These are phyloP conservation scores for Microcebus murinus DNA, from an alignment of 2,113 vertebrate species.

Conservation along the genomic window DNA sequence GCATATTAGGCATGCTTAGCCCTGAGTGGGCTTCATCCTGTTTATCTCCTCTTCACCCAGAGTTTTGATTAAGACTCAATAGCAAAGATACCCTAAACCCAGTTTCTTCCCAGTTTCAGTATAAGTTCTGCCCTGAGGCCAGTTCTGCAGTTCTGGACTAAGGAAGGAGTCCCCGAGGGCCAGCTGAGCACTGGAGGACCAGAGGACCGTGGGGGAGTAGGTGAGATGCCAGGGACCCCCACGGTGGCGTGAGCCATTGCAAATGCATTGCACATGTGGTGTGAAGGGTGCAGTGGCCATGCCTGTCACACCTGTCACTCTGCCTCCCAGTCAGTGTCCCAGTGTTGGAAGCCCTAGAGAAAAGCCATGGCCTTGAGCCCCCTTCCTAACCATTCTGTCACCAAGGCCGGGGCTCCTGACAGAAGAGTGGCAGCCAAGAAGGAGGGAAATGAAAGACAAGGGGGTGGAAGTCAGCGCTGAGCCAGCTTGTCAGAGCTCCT, in stretches of 20 bases:
- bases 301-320: constrained; percentile 57
- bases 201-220: no score
- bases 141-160: background rate
- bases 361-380: background rate
- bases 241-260: no score
- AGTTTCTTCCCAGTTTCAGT: background rate
- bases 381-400: constrained; percentile 8
- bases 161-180: background rate
- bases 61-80: background rate
- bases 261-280: background rate
- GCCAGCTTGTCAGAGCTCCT: background rate
- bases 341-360: background rate
- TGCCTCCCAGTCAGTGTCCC: constrained; percentile 40
- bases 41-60: background rate
- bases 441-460: constrained; percentile 5
- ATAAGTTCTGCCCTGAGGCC: background rate
- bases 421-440: constrained; percentile 49
- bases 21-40: background rate
- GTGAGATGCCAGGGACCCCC: accelerated
- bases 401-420: background rate
- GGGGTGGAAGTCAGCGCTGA: background rate
- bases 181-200: background rate
- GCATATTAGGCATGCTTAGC: background rate
- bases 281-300: background rate
- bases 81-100: background rate